These are phyloP conservation scores for Canis aureus DNA, from an alignment of 2,113 vertebrate genomes.

Conservation along the genomic window DNA sequence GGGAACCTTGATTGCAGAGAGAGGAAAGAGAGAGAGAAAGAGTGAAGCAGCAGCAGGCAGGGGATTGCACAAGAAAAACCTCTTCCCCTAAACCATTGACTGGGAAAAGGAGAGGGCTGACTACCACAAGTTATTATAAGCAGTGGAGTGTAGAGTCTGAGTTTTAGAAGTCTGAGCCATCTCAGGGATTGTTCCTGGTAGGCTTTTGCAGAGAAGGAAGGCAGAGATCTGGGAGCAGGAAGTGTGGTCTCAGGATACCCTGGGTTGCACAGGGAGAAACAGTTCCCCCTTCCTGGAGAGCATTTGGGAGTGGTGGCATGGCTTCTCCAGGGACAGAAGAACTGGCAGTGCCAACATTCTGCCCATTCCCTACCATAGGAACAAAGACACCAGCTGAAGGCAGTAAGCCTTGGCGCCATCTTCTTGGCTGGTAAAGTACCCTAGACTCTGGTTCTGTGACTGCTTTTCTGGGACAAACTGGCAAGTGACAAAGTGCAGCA, in stretches of 20 bases:
- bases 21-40: neutral
- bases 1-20: neutral
- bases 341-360: neutral
- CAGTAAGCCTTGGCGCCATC: neutral
- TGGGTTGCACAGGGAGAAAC: neutral
- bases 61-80: neutral
- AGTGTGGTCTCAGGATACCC: neutral
- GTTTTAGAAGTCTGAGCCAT: neutral
- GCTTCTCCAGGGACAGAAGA: neutral
- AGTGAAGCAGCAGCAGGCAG: neutral
- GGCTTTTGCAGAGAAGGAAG: neutral
- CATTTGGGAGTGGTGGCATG: neutral
- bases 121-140: neutral
- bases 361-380: neutral
- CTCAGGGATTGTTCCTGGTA: neutral
- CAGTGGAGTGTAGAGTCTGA: neutral
- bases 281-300: neutral
- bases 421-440: neutral
- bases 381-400: neutral
- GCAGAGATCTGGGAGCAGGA: neutral
- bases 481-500: neutral
- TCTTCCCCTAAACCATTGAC: neutral
- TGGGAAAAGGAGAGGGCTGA: neutral
- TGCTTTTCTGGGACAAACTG: neutral
- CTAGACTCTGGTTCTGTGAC: neutral